Conservation (phyloP, 2,113 vertebrate genomes). For the Columba janthina region DNA sequence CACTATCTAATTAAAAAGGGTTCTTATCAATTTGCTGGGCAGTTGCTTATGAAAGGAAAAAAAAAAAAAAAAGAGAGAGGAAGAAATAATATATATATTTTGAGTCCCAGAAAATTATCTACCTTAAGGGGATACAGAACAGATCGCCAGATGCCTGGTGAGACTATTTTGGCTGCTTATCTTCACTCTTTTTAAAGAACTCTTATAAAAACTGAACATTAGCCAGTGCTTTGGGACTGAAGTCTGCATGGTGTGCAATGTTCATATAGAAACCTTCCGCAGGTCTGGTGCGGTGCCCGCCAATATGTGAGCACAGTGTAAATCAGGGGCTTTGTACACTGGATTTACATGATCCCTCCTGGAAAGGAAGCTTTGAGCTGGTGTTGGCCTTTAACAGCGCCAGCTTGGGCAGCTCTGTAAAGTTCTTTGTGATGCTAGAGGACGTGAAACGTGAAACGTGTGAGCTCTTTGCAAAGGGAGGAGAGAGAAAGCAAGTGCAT, state of each 20-base stretch:
- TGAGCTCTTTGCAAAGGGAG: neutral
- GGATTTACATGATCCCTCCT: neutral
- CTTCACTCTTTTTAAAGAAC: neutral
- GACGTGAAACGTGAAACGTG: accelerated
- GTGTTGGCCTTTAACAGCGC: neutral
- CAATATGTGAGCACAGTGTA: neutral
- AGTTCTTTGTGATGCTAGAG: neutral
- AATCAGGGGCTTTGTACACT: neutral
- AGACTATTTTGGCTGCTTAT: neutral
- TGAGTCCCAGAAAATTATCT: neutral
- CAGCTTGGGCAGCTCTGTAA: neutral
- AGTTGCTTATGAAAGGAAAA: constrained; percentile 33
- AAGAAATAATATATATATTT: constrained; percentile 6
- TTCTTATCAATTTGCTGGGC: constrained; percentile 63
- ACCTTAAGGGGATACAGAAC: neutral
- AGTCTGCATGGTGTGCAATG: accelerated
- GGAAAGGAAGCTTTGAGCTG: neutral
- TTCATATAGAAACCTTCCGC: neutral
- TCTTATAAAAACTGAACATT: neutral
- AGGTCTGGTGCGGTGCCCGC: neutral
- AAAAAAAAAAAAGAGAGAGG: neutral
- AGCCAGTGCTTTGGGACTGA: neutral
- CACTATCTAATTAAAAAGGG: constrained; percentile 62
- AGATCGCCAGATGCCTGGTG: neutral
- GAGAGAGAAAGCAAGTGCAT: neutral